Percentiles rank a stretch among this genome's conserved stretches.
Evolutionary conservation across 1,140 invertebrate species (phyloP).

Genomic region (Spodoptera frugiperda): DNA sequence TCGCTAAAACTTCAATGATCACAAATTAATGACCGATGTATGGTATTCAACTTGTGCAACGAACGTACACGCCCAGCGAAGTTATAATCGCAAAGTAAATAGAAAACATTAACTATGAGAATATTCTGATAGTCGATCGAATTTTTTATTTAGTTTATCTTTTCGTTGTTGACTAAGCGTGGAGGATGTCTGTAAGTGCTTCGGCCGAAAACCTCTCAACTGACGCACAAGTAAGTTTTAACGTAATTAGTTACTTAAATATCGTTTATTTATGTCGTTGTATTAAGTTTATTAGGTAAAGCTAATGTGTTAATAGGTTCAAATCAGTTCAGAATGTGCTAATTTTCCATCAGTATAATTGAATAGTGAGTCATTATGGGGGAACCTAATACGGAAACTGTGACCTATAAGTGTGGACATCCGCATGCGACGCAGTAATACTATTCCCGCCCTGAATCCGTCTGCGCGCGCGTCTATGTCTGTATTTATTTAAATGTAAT

Average conservation of each 20-base stretch:
- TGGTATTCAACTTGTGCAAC: slow-evolving; percentile 33
- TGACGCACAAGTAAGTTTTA: slow-evolving; percentile 87
- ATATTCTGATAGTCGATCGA: slow-evolving; percentile 62
- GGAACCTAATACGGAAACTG: slow-evolving; percentile 67
- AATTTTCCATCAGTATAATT: slow-evolving; percentile 38
- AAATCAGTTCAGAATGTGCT: neutral
- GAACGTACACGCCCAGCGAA: slow-evolving; percentile 60
- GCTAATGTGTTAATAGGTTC: neutral
- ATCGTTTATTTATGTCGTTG: slow-evolving; percentile 2
- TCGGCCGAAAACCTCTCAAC: slow-evolving; percentile 89
- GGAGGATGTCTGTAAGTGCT: slow-evolving; percentile 88
- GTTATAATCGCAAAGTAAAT: slow-evolving; percentile 49
- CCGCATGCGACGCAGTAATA: slow-evolving; percentile 21
- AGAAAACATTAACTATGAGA: slow-evolving; percentile 67
- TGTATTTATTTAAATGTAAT: no score
- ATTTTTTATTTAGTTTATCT: slow-evolving; percentile 56
- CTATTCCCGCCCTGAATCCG: slow-evolving; percentile 9
- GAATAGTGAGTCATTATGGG: slow-evolving; percentile 61
- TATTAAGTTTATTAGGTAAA: neutral
- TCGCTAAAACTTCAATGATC: neutral
- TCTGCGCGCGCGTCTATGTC: neutral
- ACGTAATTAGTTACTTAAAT: slow-evolving; percentile 2
- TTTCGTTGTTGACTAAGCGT: slow-evolving; percentile 49
- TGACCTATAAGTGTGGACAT: slow-evolving; percentile 51
- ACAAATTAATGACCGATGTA: neutral